Evolutionary conservation across 2,888 invertebrate genomes (phyloP), one percentile per base, ranked within the genome.

Genomic region (Tetragnatha montana): DNA sequence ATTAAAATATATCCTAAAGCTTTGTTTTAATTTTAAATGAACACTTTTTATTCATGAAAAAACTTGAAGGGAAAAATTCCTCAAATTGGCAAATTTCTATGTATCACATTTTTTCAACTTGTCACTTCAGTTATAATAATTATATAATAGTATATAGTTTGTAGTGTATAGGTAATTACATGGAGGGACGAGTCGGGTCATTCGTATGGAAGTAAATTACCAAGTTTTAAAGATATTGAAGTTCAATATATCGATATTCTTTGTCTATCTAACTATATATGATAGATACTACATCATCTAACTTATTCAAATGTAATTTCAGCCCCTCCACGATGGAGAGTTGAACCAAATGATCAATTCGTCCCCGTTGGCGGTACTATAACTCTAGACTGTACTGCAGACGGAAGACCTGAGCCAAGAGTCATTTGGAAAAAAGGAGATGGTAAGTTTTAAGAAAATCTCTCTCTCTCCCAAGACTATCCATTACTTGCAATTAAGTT

Each of bases 331-430:
- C 14, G 70, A 6, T 91, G 91, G 91, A 87, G 70, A 74, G 81
- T 91, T 7, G 91, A 91, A 76, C 91, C 91, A 22, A 87, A n/a
- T 78, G 91, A 91, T 21, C 87, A 91, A 71, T 89, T 82, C 51
- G 89, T 87, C 7, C 85, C 88, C 8, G 89, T 89, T 2, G 91
- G 89, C 12, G 87, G 87, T 2, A 75, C 80, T 0, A 60, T 89
- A 35, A 75, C 81, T 14, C 19, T 91, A 22, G 87, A 91, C 22
- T 91, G 91, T n/a, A 87, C 82, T 8, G 91, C 91, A 17, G 89
- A 87, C 80, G 91, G 91, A 17, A 83, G 91, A 76, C 91, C 91
- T 8, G 91, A 91, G 49, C 91, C 91, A 4, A 81, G 91, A 51
- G 91, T 91, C 0, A 89, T 91, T 10, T 91, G 91, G 91, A 91